These are phyloP conservation scores for Xanthorhoe designata DNA, from an alignment of 2,888 invertebrate genomes.

Conservation along the genomic window DNA sequence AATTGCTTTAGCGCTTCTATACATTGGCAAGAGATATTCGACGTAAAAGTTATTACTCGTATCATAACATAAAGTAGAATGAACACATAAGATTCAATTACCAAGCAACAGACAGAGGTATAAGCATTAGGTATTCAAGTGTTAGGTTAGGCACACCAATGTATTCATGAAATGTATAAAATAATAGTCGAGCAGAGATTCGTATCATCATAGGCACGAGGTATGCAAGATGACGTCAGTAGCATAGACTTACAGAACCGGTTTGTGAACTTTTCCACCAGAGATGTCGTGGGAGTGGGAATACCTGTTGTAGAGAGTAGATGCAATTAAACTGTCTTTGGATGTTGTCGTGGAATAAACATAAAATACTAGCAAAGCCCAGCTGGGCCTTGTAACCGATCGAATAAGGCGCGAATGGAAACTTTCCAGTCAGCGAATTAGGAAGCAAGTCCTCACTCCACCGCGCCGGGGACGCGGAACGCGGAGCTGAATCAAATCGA, in stretches of 20 bases:
- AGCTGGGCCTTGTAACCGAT: slow-evolving; percentile 37
- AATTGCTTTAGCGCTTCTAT: neutral
- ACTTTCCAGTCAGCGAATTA: slow-evolving; percentile 48
- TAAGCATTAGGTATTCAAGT: neutral
- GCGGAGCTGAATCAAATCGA: slow-evolving; percentile 52
- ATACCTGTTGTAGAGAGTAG: slow-evolving; percentile 62
- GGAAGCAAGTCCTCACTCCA: slow-evolving; percentile 35
- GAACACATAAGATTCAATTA: neutral
- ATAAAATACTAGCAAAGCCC: slow-evolving; percentile 38
- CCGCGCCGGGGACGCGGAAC: slow-evolving; percentile 44
- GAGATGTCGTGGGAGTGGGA: slow-evolving; percentile 58
- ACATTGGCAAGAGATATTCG: neutral
- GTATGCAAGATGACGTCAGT: slow-evolving; percentile 59
- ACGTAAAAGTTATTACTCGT: neutral
- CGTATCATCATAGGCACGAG: slow-evolving; percentile 51
- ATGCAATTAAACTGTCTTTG: slow-evolving; percentile 52
- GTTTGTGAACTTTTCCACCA: slow-evolving; percentile 64
- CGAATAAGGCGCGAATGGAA: slow-evolving; percentile 52
- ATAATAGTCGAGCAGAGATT: slow-evolving; percentile 48
- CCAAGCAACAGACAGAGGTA: neutral
- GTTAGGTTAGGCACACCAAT: neutral
- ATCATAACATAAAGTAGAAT: neutral
- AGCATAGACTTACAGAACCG: slow-evolving; percentile 59
- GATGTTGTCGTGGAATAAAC: slow-evolving; percentile 49
- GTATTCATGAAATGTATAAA: slow-evolving; percentile 11